These are phyloP conservation scores for Thermophis baileyi DNA, from an alignment of 2,113 vertebrate species.

Conservation along the genomic window DNA sequence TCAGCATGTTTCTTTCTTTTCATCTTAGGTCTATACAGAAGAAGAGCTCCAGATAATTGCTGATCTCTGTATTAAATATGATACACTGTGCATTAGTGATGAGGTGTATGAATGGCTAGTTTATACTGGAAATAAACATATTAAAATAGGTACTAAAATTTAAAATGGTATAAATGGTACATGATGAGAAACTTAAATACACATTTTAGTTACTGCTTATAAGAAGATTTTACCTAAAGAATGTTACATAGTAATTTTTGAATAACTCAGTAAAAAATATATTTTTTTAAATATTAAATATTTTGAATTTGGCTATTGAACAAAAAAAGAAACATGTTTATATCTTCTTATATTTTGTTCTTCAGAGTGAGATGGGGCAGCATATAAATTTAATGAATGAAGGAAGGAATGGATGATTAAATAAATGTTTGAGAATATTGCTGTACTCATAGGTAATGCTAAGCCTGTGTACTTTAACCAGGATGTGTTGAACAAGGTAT, in stretches of 20 bases:
- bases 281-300: not conserved
- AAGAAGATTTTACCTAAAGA: constrained; percentile 4
- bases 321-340: not conserved
- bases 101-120: constrained; percentile 97
- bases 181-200: not conserved
- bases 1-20: constrained; percentile 34
- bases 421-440: not conserved
- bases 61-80: constrained; percentile 89
- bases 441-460: not conserved
- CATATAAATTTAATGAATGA: not conserved
- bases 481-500: not conserved
- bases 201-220: not conserved
- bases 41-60: constrained; percentile 89
- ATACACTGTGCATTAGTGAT: constrained; percentile 92
- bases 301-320: constrained; percentile 19
- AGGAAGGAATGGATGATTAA: not conserved
- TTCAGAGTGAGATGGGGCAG: not conserved
- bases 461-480: not conserved
- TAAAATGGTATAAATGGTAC: constrained; percentile 17
- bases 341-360: not conserved
- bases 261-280: constrained; percentile 7
- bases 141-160: constrained; percentile 85
- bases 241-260: not conserved
- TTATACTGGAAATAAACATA: constrained; percentile 85
- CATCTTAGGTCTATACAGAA: constrained; percentile 80